Evolutionary conservation across 2,113 vertebrate genomes (phyloP), one percentile per base, ranked within the genome.

Genomic region (Turnix velox): DNA sequence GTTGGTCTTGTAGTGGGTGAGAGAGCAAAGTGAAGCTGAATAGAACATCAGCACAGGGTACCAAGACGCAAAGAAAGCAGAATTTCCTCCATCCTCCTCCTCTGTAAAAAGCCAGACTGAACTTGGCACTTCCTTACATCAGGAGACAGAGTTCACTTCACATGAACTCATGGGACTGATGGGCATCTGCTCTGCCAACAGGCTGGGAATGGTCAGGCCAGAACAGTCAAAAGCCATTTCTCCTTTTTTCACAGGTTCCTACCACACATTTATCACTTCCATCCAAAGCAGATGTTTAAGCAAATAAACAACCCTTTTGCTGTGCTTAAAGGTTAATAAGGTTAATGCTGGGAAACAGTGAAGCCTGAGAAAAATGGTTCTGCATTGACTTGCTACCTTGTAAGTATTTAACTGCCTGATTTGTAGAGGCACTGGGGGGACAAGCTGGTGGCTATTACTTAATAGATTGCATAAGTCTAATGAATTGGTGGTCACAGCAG

Each of bases 351-450:
- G 83, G 81, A 84, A 93, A 61, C 43, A 79, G 19, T 17, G 87
- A 72, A 83, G 52, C 67, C 73, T 58, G 55, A 95, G 93, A 90
- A 96, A 96, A 96, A 94, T 94, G 84, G 77, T 82, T 91, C 74
- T 93, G 59, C 91, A 82, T 82, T 76, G 96, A 84, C 83, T 88
- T 66, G 23, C 62, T 82, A 72, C 62, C 40, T 61, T 66, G 77
- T 59, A 14, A 86, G 71, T 89, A 42, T 90, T 94, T 92, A 91
- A 74, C 37, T 7, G 28, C 37, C 83, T 79, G 65, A 66, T 87
- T 35, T 75, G 51, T n/a, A 42, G 33, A 75, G 74, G 45, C 46
- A n/a, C 27, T 8, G 2, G 4, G 40, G 52, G 75, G 59, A 71
- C 77, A 84, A 18, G 82, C 5, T 52, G 85, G 72, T 93, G 89